A percentile compares a stretch with the other conserved stretches of the same genome.
Conservation (phyloP, 2,888 invertebrate genomes). For the Drosophila sordidapex region DNA sequence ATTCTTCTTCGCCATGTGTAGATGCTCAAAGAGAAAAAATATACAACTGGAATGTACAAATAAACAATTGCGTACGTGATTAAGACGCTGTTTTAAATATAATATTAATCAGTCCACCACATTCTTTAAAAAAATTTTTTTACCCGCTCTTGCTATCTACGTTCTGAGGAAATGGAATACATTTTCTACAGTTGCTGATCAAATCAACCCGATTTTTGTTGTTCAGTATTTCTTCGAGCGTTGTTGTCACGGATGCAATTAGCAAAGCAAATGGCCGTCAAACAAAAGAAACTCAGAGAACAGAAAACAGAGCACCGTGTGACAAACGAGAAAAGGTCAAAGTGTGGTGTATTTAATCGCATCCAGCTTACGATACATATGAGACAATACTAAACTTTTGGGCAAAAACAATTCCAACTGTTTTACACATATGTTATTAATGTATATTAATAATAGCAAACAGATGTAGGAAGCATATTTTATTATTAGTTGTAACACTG, state of each 20-base stretch:
- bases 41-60: constrained; percentile 2
- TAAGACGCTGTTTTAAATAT: neutral
- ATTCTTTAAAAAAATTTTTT: neutral
- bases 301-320: constrained; percentile 1
- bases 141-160: neutral
- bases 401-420: neutral
- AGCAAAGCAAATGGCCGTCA: neutral
- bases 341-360: neutral
- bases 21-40: neutral
- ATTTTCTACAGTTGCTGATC: neutral
- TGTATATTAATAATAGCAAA: neutral
- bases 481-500: neutral
- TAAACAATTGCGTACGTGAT: constrained; percentile 14
- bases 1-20: constrained; percentile 2
- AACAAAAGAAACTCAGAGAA: constrained; percentile 1
- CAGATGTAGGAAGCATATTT: neutral
- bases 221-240: neutral
- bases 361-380: neutral
- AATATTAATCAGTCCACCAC: neutral
- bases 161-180: neutral
- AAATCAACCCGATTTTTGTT: neutral
- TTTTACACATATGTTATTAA: neutral
- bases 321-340: neutral
- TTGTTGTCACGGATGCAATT: neutral
- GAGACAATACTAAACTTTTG: neutral